These are phyloP conservation scores for Zelleria hepariella DNA, from an alignment of 2,888 invertebrate species.

Conservation along the genomic window DNA sequence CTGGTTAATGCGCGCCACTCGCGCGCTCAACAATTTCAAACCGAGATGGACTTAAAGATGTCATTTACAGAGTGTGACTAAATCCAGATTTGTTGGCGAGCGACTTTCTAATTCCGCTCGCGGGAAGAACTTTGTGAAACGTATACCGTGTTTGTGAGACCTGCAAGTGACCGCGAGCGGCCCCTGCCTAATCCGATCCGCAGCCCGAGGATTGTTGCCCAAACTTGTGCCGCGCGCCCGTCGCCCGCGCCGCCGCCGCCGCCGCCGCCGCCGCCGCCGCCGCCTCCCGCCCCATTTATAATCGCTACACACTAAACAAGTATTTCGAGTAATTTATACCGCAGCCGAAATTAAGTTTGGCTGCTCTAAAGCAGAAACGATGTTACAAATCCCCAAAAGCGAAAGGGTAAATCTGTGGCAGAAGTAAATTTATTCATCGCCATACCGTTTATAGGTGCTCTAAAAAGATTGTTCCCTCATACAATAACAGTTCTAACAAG, in stretches of 20 bases:
- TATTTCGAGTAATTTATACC: slow-evolving; percentile 66
- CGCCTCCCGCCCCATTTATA: slow-evolving; percentile 35
- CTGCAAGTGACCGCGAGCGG: slow-evolving; percentile 59
- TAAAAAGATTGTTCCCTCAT: neutral
- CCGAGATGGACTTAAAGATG: slow-evolving; percentile 49
- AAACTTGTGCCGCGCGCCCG: slow-evolving; percentile 47
- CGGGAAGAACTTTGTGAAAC: slow-evolving; percentile 64
- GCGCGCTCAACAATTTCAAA: slow-evolving; percentile 31
- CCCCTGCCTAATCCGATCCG: slow-evolving; percentile 59
- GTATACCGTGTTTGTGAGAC: slow-evolving; percentile 63
- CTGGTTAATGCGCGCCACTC: slow-evolving; percentile 37
- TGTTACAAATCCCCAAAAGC: slow-evolving; percentile 25
- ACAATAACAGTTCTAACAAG: neutral
- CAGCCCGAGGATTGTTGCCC: slow-evolving; percentile 44
- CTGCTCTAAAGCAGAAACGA: slow-evolving; percentile 51
- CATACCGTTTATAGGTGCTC: neutral
- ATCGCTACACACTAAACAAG: slow-evolving; percentile 45
- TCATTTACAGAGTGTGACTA: slow-evolving; percentile 54
- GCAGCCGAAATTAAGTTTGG: slow-evolving; percentile 55
- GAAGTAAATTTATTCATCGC: neutral
- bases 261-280: slow-evolving; percentile 26
- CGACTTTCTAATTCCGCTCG: slow-evolving; percentile 65
- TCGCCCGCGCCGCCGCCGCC: slow-evolving; percentile 29
- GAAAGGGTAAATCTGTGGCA: neutral
- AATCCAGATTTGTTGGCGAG: slow-evolving; percentile 62